Percentiles rank a stretch among this genome's conserved stretches.
Conservation (phyloP, 1,140 invertebrate genomes). For the Caerostris extrusa region DNA sequence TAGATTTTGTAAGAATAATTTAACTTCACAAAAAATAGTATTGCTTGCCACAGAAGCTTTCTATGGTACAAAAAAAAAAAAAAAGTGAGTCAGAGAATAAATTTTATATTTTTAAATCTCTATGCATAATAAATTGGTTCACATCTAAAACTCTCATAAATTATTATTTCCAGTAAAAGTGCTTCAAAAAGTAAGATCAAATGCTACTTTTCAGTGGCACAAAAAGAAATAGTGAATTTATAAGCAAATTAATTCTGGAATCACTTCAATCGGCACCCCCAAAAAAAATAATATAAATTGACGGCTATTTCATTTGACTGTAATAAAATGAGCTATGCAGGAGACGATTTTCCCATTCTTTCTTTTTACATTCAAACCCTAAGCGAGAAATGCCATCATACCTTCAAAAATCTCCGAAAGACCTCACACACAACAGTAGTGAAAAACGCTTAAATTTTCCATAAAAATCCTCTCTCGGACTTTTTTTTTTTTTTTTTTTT, state of each 20-base stretch:
- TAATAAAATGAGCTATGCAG: constrained; percentile 27
- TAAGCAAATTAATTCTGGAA: neutral
- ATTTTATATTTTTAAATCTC: too few species aligned
- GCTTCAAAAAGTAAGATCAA: neutral
- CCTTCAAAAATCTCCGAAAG: constrained; percentile 41
- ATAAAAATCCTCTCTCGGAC: constrained; percentile 27
- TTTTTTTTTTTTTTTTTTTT: neutral
- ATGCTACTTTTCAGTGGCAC: neutral
- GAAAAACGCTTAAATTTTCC: constrained; percentile 51
- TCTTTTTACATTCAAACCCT: constrained; percentile 25
- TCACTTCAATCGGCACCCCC: neutral
- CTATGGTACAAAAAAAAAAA: too few species aligned
- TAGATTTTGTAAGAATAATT: too few species aligned
- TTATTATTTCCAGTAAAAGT: too few species aligned
- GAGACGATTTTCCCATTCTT: neutral
- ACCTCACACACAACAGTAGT: neutral
- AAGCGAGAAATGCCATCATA: constrained; percentile 21
- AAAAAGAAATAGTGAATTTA: neutral
- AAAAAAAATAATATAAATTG: neutral
- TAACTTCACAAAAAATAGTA: too few species aligned
- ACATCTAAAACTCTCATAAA: too few species aligned
- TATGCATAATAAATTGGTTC: too few species aligned
- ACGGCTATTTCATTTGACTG: constrained; percentile 21
- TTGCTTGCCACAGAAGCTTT: too few species aligned
- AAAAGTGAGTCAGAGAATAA: too few species aligned